phyloP scores from a whole-genome alignment of 2,113 vertebrate genomes.

The Scophthalmus maximus region DNA sequence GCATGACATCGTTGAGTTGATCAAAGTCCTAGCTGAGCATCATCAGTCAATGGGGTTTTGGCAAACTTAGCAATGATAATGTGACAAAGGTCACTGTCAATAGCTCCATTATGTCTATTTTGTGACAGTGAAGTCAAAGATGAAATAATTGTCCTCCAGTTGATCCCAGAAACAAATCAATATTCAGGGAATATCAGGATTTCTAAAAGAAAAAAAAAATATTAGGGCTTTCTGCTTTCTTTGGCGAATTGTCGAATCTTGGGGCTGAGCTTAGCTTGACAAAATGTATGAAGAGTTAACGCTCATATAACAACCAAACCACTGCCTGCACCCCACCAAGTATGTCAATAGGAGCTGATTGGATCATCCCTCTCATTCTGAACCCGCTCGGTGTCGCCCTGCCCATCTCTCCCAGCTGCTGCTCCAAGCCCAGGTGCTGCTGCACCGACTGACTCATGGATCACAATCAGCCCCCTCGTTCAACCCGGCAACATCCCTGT shows the following conservation, averaged over 20 bases:
- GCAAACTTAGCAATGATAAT: slow-evolving; percentile 9
- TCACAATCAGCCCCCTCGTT: slow-evolving; percentile 79
- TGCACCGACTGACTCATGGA: slow-evolving; percentile 73
- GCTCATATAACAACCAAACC: slow-evolving; percentile 26
- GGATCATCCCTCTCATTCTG: slow-evolving; percentile 64
- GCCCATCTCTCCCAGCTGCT: slow-evolving; percentile 67
- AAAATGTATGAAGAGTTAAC: slow-evolving; percentile 28
- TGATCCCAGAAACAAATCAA: slow-evolving; percentile 3
- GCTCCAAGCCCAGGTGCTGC: slow-evolving; percentile 75
- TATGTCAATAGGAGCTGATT: slow-evolving; percentile 57
- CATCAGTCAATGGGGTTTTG: not conserved
- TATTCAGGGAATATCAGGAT: not conserved
- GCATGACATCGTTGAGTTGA: not conserved
- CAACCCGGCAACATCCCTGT: slow-evolving; percentile 71
- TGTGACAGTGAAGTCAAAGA: slow-evolving; percentile 13
- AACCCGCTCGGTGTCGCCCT: slow-evolving; percentile 40
- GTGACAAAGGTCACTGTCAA: slow-evolving; percentile 8
- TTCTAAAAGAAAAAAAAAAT: not conserved
- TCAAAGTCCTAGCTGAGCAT: not conserved
- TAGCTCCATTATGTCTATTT: slow-evolving; percentile 12
- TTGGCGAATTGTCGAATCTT: not conserved
- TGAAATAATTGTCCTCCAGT: not conserved
- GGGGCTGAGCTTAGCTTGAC: slow-evolving; percentile 1
- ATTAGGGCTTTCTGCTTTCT: not conserved
- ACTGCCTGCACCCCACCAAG: slow-evolving; percentile 18